Evolutionary conservation across 2,113 vertebrate species (phyloP).

Genomic region (Amphiprion percula): DNA sequence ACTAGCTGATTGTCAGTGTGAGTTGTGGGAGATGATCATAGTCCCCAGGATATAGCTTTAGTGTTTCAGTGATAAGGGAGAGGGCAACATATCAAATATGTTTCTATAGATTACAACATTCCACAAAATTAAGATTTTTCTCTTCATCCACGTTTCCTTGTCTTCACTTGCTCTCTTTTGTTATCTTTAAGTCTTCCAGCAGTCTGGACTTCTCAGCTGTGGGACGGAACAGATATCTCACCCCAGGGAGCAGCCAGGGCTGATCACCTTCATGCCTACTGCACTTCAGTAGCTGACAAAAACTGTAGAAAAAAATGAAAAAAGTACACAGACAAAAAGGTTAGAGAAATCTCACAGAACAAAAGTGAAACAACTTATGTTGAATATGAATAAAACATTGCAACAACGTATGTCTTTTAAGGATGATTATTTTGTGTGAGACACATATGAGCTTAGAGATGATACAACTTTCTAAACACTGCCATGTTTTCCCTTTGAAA

Average conservation of each 20-base stretch:
- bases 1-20: constrained; percentile 2
- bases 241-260: constrained; percentile 65
- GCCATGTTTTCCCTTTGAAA: constrained; percentile 27
- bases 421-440: neutral
- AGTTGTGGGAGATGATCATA: constrained; percentile 14
- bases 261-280: constrained; percentile 74
- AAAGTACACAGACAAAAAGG: constrained; percentile 15
- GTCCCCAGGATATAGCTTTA: constrained; percentile 30
- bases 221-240: constrained; percentile 72
- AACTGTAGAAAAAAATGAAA: constrained; percentile 67
- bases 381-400: neutral
- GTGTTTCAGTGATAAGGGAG: constrained; percentile 37
- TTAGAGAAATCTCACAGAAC: constrained; percentile 10
- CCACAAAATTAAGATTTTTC: constrained; percentile 21
- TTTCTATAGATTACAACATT: constrained; percentile 27
- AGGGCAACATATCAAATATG: constrained; percentile 14
- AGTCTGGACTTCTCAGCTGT: constrained; percentile 54
- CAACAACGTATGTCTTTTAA: neutral
- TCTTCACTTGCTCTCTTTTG: constrained; percentile 25
- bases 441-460: neutral
- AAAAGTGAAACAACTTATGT: too few relatives aligned
- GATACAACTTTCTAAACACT: neutral
- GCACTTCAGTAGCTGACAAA: constrained; percentile 61
- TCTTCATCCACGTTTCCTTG: constrained; percentile 15
- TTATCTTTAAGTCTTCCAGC: constrained; percentile 32